These are phyloP conservation scores for Oreortyx pictus DNA, from an alignment of 2,797 vertebrate genomes.

Conservation along the genomic window DNA sequence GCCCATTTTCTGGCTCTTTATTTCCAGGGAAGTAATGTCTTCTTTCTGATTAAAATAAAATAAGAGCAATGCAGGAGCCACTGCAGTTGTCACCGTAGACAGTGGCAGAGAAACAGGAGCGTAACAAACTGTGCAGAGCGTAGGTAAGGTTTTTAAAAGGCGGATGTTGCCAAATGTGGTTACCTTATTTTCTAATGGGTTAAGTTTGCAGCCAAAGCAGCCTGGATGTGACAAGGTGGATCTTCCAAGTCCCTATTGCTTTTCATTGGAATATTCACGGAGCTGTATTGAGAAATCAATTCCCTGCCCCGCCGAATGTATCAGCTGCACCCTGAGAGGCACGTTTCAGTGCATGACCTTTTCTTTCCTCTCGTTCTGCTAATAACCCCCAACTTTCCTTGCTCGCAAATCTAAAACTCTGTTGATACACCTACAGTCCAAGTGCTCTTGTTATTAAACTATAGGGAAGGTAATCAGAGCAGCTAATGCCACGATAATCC, in stretches of 20 bases:
- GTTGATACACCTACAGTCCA: conserved; percentile 49
- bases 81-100: neutral
- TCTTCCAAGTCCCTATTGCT: neutral
- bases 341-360: conserved; percentile 42
- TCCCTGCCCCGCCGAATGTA: neutral
- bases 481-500: conserved; percentile 71
- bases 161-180: neutral
- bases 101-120: neutral
- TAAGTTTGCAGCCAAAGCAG: neutral
- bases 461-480: conserved; percentile 64
- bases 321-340: conserved; percentile 23
- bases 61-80: neutral
- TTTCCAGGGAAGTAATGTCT: neutral
- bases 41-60: neutral
- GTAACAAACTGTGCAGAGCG: rapidly evolving
- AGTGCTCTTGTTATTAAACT: conserved; percentile 61
- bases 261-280: conserved; percentile 14
- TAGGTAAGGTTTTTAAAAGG: neutral
- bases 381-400: conserved; percentile 56
- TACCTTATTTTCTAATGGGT: neutral
- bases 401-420: conserved; percentile 37
- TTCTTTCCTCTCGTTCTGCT: conserved; percentile 46
- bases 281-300: conserved; percentile 37
- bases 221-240: conserved; percentile 17
- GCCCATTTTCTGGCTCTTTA: neutral